Evolutionary conservation across 2,113 vertebrate species (phyloP).

Genomic region (Myodes glareolus): DNA sequence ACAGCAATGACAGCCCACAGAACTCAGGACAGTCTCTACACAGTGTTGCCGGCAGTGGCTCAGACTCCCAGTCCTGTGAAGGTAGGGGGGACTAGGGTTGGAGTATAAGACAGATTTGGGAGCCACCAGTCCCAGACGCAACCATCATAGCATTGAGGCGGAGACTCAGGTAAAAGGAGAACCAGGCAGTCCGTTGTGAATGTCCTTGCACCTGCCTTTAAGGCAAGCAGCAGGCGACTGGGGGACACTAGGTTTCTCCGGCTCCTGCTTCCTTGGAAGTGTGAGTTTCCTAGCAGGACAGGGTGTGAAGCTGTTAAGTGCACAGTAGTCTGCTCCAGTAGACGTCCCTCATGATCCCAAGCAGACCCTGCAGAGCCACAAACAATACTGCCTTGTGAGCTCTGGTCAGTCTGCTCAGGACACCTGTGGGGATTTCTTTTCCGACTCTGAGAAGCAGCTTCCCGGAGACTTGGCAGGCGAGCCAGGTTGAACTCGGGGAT

Average conservation of each 20-base stretch:
- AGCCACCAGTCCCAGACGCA: background rate
- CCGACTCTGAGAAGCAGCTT: conserved; percentile 58
- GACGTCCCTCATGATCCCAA: conserved; percentile 49
- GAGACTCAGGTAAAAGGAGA: background rate
- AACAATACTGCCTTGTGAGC: conserved; percentile 62
- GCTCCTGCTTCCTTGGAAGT: background rate
- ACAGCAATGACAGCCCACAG: background rate
- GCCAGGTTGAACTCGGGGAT: conserved; percentile 43
- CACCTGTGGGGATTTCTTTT: conserved; percentile 60
- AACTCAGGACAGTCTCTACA: background rate
- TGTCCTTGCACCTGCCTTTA: background rate
- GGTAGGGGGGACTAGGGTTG: background rate
- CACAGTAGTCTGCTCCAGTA: conserved; percentile 66
- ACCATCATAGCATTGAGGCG: background rate
- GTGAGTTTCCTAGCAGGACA: conserved; percentile 32
- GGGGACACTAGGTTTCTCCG: background rate
- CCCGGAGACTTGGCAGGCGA: conserved; percentile 60
- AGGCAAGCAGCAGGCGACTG: background rate
- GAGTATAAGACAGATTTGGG: background rate
- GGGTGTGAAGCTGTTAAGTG: conserved; percentile 60
- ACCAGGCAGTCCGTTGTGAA: background rate
- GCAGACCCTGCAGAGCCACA: conserved; percentile 56
- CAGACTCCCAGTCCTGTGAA: background rate
- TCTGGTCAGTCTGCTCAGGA: conserved; percentile 39
- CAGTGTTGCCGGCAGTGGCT: background rate